Evolutionary conservation across 2,888 invertebrate genomes (phyloP), one percentile per base, ranked within the genome.

Genomic region (Volucella bombylans): DNA sequence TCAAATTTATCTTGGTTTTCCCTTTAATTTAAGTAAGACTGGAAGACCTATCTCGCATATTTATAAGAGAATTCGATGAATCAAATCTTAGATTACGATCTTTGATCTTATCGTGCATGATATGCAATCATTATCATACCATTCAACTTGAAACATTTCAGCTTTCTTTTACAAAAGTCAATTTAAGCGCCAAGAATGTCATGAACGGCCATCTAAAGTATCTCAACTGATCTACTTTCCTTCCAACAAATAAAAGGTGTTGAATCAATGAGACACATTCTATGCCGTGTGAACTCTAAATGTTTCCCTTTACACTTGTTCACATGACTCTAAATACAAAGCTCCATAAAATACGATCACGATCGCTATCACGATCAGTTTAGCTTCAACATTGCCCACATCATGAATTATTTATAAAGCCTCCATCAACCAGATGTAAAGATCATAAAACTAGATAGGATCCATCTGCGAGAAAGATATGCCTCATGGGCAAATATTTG

Each of bases 361-460:
- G 23, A 23, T 23, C 4, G 23, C 23, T 0, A 23, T 23, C 23
- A 23, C 4, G 31, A 31, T 31, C 14, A 14, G 54, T 18, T 23
- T n/a, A 12, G 57, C 15, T 47, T 64, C 49, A 64, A 14, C 54
- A n/a, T 43, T 31, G 31, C 55, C 18, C 18, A 47, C 41, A 23
- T 55, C 43, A 67, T 74, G 67, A 74, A 74, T 74, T 43, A 74
- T 65, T 74, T 49, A 74, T 74, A 65, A 65, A 59, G 57, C 50
- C 38, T 45, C 41, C 68, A 71, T 80, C 59, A 11, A 18, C 55
- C 78, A 73, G 82, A 82, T 82, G 82, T 57, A 68, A 68, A 78
- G 72, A 68, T 67, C 59, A 77, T 72, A 77, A 73, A 68, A 31
- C 31, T 74, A 68, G 73, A 73, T 68, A 68, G 50, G 38, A 71